A percentile compares a stretch with the other conserved stretches of the same genome.
Evolutionary conservation across 2,113 vertebrate genomes (phyloP).

Genomic region (Corythornis vintsioides): DNA sequence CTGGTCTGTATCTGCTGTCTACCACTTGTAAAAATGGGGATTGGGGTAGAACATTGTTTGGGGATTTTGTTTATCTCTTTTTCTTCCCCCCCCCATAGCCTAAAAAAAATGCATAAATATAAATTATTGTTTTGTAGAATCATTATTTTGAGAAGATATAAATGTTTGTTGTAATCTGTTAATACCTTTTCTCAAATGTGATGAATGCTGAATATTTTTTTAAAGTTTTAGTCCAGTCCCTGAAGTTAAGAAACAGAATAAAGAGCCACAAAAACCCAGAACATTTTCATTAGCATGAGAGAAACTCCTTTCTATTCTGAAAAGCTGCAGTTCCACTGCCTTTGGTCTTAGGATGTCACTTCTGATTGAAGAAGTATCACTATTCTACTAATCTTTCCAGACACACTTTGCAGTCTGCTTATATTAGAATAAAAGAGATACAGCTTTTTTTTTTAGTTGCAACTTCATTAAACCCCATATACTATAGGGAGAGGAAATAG

Average conservation of each 20-base stretch:
- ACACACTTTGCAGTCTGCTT: background rate
- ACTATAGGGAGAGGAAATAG: background rate
- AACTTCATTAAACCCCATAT: background rate
- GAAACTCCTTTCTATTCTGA: background rate
- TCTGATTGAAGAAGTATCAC: background rate
- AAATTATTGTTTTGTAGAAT: background rate
- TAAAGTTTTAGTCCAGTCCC: background rate
- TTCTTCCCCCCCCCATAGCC: background rate
- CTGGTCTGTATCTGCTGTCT: background rate
- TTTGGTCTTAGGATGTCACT: background rate
- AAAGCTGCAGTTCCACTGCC: background rate
- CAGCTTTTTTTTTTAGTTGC: background rate
- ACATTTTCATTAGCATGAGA: rapidly evolving
- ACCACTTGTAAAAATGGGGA: background rate
- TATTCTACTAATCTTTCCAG: background rate
- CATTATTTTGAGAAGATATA: background rate
- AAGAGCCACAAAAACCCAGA: background rate
- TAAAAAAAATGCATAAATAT: background rate
- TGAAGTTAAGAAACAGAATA: background rate
- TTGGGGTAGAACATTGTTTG: background rate
- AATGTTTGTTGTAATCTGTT: background rate
- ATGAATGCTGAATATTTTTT: background rate
- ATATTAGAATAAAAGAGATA: background rate
- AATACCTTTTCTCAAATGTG: background rate
- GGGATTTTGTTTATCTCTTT: rapidly evolving